Evolutionary conservation across 1,140 invertebrate genomes (phyloP), one percentile per base, ranked within the genome.

Genomic region (Diplogasteroides magnus): DNA sequence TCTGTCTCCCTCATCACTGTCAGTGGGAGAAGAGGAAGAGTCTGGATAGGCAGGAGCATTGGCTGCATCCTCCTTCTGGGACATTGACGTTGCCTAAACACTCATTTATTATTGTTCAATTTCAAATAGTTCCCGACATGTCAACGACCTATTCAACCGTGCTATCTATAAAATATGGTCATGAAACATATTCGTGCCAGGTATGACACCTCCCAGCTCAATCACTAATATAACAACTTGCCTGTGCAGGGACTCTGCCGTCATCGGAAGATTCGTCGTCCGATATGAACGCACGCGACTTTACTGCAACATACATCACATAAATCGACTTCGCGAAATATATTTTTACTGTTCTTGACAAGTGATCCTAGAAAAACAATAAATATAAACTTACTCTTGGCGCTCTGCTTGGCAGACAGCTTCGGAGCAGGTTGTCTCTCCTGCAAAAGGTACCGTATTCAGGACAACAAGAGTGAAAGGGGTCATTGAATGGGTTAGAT

Each of bases 391-490:
- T 48, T 19, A 32, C 68, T 72, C 26, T 72, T 72, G 2, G 65
- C 59, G 15, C 29, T 61, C 28, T 72, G 70, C 31, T 72, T 72
- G 2, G 70, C 70, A 37, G 64, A 67, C 2, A 72, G 60, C 31
- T 72, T 72, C 11, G 68, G 58, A 15, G 29, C 31, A 2, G 64
- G n/a, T 13, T 19, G 13, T 64, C 55, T 25, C 6, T n/a, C n/a
- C n/a, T n/a, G n/a, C n/a, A n/a, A n/a, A n/a, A n/a, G n/a, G n/a
- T n/a, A n/a, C n/a, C n/a, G n/a, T n/a, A n/a, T n/a, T n/a, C n/a
- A n/a, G n/a, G n/a, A n/a, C n/a, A n/a, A n/a, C n/a, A n/a, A n/a
- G n/a, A n/a, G n/a, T n/a, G n/a, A n/a, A n/a, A n/a, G n/a, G n/a
- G n/a, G n/a, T n/a, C n/a, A n/a, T n/a, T n/a, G n/a, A n/a, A n/a